These are phyloP conservation scores for Autographa gamma DNA, from an alignment of 2,888 invertebrate genomes.

Conservation along the genomic window DNA sequence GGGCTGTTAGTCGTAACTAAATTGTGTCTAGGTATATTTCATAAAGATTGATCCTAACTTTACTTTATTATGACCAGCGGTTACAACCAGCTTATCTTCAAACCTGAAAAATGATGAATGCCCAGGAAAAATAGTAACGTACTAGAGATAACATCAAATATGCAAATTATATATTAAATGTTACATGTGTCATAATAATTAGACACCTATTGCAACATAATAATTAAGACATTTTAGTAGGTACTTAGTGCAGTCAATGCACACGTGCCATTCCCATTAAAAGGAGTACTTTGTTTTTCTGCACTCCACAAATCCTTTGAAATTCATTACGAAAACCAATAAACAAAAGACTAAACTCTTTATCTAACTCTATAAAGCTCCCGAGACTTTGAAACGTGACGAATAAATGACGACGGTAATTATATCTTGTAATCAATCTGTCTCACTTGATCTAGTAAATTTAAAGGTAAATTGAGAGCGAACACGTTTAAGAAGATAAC, in stretches of 20 bases:
- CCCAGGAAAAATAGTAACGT: no score
- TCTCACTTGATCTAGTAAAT: constrained; percentile 13
- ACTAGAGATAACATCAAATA: no score
- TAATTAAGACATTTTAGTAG: neutral
- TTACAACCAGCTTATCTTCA: no score
- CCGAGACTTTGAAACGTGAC: neutral
- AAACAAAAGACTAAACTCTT: neutral
- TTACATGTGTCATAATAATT: no score
- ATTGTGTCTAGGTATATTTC: neutral
- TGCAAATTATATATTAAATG: no score
- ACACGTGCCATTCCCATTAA: neutral
- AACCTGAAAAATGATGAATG: no score
- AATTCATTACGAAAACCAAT: constrained; percentile 1
- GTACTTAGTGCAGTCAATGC: neutral
- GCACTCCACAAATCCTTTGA: neutral
- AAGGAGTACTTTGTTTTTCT: neutral
- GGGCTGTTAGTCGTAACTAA: neutral
- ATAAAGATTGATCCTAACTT: no score
- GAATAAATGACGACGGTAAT: constrained; percentile 6
- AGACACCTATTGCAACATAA: neutral
- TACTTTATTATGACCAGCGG: no score
- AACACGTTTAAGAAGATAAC: constrained; percentile 17
- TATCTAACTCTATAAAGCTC: neutral
- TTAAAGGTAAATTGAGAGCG: constrained; percentile 17
- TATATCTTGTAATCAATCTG: constrained; percentile 17